phyloP scores from a whole-genome alignment of 2,888 invertebrate genomes.

The Epiperipatus broadwayi region DNA sequence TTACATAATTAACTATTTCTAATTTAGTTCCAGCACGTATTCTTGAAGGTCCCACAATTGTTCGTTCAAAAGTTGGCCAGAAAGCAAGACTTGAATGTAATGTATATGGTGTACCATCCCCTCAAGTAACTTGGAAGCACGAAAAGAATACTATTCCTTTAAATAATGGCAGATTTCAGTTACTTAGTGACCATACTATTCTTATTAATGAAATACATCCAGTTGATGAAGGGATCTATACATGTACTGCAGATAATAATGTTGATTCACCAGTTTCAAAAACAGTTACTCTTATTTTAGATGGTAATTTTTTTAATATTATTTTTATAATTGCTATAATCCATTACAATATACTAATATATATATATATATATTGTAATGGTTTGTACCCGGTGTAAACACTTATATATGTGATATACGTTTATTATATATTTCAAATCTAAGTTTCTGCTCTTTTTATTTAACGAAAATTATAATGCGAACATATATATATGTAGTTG shows the following conservation, averaged over 20 bases:
- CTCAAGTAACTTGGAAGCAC: constrained; percentile 17
- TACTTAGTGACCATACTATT: background rate
- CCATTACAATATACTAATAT: too few species aligned
- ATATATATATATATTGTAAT: too few species aligned
- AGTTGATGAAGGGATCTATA: background rate
- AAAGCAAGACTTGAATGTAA: constrained; percentile 21
- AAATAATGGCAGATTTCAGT: background rate
- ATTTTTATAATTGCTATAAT: too few species aligned
- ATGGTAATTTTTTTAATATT: too few species aligned
- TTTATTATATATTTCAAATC: too few species aligned
- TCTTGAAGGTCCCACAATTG: constrained; percentile 16
- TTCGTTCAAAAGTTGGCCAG: constrained; percentile 19
- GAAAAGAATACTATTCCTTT: background rate
- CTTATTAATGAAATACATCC: background rate
- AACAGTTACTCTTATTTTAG: too few species aligned
- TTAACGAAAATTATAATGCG: too few species aligned
- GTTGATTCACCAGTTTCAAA: too few species aligned
- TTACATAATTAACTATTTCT: background rate
- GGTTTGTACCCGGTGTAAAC: too few species aligned
- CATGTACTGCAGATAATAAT: constrained; percentile 1
- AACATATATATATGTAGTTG: too few species aligned
- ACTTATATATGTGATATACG: too few species aligned
- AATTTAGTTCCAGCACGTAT: constrained; percentile 18
- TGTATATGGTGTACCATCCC: constrained; percentile 18
- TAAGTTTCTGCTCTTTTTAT: too few species aligned